Base-by-base conservation (phyloP, 2,797 vertebrate species). In the Gobio occitaniae region DNA sequence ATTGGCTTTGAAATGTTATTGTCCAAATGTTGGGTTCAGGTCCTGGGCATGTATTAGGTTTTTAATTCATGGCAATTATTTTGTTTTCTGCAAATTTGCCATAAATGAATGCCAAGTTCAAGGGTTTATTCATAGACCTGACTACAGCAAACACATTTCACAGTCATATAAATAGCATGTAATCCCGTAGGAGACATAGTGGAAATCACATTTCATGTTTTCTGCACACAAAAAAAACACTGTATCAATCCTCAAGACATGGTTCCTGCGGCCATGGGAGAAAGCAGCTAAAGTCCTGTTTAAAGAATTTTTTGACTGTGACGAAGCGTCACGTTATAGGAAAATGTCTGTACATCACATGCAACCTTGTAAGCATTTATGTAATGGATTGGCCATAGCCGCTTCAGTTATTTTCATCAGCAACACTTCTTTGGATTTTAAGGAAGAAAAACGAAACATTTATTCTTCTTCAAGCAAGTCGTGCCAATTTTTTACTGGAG, bases 121-220 rank as follows among this genome's bases (percentile, higher is more conserved):
- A 41, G 21, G 36, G 36, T 77, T 77, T 1, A 61, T 61, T 44
- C 7, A 2, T 21, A 17, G 36, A 61, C 21, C 54, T 61, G 75
- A 41, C 54, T 77, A 41, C 12, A 47, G 25, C 25, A 66, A 79
- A 48, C 59, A 50, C 61, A 48, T 79, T 50, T 36, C 17, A 66
- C 59, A 19, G n/a, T 19, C 9, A 47, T 19, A 63, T 48, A 29
- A 63, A 78, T 32, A 47, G 59, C 56, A 65, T 63, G 59, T 47
- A 47, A 63, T 78, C 41, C 25, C 9, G 3, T 48, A 65, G 41
- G 41, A 78, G 56, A 61, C 36, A 44, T 41, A 16, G 13, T 41
- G 13, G 38, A 65, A 61, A 78, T 47, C 56, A 48, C 56, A 78
- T 80, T 69, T 38, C 19, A 80, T 16, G 2, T 80, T n/a, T 80